Conservation (phyloP, 2,797 vertebrate genomes). For the Ctenosaura bakeri region DNA sequence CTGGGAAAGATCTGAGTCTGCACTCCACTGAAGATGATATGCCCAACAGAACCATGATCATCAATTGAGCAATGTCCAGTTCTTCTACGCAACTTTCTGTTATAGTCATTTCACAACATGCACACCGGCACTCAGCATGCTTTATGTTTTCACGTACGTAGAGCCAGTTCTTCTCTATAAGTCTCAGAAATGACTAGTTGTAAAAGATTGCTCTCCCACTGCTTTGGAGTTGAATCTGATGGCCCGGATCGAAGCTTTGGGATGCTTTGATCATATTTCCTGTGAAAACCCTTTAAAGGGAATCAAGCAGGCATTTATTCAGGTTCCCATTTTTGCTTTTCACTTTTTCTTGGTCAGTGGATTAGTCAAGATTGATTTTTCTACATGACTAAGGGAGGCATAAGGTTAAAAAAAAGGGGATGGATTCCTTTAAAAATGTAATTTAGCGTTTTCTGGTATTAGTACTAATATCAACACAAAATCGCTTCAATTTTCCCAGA, state of each 20-base stretch:
- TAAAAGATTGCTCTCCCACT: background rate
- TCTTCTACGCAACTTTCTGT: background rate
- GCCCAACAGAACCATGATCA: background rate
- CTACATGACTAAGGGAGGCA: slow-evolving; percentile 77
- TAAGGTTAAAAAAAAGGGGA: slow-evolving; percentile 83
- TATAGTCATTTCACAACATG: background rate
- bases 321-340: slow-evolving; percentile 65
- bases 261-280: slow-evolving; percentile 50
- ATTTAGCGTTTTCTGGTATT: slow-evolving; percentile 78
- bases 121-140: background rate
- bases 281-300: slow-evolving; percentile 68
- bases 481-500: slow-evolving; percentile 69
- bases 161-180: background rate
- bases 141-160: slow-evolving; percentile 11
- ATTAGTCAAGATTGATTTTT: slow-evolving; percentile 83
- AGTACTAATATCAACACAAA: slow-evolving; percentile 72
- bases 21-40: background rate
- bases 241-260: slow-evolving; percentile 25
- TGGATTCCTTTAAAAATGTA: slow-evolving; percentile 79
- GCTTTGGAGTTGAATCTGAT: slow-evolving; percentile 25
- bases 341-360: slow-evolving; percentile 76
- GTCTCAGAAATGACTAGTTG: slow-evolving; percentile 11
- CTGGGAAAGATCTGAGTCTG: background rate
- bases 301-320: slow-evolving; percentile 69
- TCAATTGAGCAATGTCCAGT: background rate